phyloP scores from a whole-genome alignment of 2,888 invertebrate genomes.

The Cosmia trapezina region DNA sequence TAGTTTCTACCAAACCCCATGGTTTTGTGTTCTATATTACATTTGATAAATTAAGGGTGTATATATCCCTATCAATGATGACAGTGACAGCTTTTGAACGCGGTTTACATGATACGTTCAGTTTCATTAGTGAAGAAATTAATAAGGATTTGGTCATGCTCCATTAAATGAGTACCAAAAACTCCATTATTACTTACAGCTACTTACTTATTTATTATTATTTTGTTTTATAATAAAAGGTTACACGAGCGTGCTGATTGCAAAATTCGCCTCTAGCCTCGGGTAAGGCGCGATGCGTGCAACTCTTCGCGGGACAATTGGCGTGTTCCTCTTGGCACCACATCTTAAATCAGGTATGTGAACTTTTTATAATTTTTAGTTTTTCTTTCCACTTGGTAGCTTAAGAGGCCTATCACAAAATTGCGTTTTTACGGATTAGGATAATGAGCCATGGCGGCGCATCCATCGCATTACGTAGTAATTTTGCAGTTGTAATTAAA shows the following conservation, averaged over 20 bases:
- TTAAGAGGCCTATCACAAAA: neutral
- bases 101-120: neutral
- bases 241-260: conserved; percentile 68
- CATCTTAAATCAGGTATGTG: conserved; percentile 9
- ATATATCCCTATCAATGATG: neutral
- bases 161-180: conserved; percentile 14
- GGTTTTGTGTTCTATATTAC: neutral
- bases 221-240: conserved; percentile 58
- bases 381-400: neutral
- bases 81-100: neutral
- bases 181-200: conserved; percentile 24
- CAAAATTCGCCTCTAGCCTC: conserved; percentile 67
- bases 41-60: neutral
- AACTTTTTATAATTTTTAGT: neutral
- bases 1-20: neutral
- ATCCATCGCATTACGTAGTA: too few species aligned
- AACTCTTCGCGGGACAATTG: conserved; percentile 43
- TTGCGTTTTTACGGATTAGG: too few species aligned
- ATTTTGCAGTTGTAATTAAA: too few species aligned
- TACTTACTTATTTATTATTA: conserved; percentile 49
- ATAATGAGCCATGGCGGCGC: too few species aligned
- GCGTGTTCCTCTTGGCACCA: conserved; percentile 57
- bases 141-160: neutral
- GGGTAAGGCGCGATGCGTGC: conserved; percentile 55
- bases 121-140: neutral